Evolutionary conservation across 2,797 vertebrate species (phyloP).

Genomic region (Intellagama lesueurii): DNA sequence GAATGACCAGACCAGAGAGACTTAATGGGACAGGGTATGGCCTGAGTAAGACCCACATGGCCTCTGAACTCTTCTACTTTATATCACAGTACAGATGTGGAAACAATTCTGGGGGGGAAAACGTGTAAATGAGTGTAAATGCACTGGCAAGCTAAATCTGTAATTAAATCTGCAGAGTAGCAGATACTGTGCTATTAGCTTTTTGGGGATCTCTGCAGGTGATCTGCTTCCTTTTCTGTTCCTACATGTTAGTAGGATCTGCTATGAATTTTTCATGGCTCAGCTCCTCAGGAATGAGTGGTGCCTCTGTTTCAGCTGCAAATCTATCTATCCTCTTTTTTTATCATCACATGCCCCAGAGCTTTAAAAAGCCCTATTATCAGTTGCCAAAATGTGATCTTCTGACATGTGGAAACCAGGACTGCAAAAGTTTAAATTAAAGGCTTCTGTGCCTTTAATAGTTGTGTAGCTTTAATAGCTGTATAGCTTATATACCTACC

Average conservation of each 20-base stretch:
- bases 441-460: background rate
- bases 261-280: background rate
- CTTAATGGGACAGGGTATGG: slow-evolving; percentile 48
- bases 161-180: slow-evolving; percentile 48
- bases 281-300: background rate
- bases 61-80: slow-evolving; percentile 52
- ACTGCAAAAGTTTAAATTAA: background rate
- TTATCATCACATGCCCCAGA: background rate
- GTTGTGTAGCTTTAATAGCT: too few relatives aligned
- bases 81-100: slow-evolving; percentile 51
- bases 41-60: slow-evolving; percentile 31
- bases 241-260: too few relatives aligned
- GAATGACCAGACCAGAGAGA: slow-evolving; percentile 55
- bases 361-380: background rate
- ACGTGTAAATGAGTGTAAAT: background rate
- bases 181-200: slow-evolving; percentile 9
- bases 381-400: background rate
- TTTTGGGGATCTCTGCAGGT: background rate
- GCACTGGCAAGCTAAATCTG: slow-evolving; percentile 43
- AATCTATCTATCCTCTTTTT: background rate
- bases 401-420: background rate
- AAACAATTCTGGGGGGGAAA: slow-evolving; percentile 61
- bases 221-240: background rate
- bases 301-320: background rate
- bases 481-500: background rate